Percentiles rank a stretch among this genome's conserved stretches.
These are phyloP conservation scores for Papilio xuthus DNA, from an alignment of 1,140 invertebrate genomes.

Conservation along the genomic window DNA sequence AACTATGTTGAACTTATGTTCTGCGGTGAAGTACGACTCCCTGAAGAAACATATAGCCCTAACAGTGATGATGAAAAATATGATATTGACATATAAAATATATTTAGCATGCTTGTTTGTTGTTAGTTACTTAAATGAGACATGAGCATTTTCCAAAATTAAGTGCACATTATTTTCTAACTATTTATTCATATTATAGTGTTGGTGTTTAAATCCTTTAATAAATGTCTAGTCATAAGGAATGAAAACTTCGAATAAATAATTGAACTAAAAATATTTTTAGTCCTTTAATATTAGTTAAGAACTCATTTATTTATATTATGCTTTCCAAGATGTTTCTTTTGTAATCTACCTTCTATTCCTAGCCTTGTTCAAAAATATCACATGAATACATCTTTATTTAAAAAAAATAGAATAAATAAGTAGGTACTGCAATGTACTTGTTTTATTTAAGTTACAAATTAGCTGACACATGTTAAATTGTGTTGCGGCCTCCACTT, in stretches of 20 bases:
- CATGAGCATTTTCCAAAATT: slow-evolving; percentile 28
- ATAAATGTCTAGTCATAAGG: slow-evolving; percentile 50
- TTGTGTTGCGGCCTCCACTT: background rate
- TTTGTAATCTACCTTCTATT: background rate
- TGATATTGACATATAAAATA: slow-evolving; percentile 74
- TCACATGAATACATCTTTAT: background rate
- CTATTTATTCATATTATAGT: slow-evolving; percentile 43
- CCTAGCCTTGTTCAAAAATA: background rate
- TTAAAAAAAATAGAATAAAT: background rate
- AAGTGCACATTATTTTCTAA: slow-evolving; percentile 41
- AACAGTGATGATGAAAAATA: slow-evolving; percentile 81
- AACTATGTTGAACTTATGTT: slow-evolving; percentile 79
- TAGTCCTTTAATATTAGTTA: background rate
- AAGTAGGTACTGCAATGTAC: background rate
- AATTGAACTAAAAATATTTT: slow-evolving; percentile 30
- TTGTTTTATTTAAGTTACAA: background rate
- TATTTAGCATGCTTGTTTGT: slow-evolving; percentile 37
- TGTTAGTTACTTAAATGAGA: slow-evolving; percentile 39
- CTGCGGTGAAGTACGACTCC: slow-evolving; percentile 73
- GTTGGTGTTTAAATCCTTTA: slow-evolving; percentile 38
- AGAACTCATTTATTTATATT: background rate
- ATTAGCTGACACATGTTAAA: background rate
- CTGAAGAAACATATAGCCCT: slow-evolving; percentile 73
- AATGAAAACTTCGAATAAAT: slow-evolving; percentile 51
- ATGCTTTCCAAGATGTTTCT: background rate